A percentile compares a stretch with the other conserved stretches of the same genome.
phyloP scores from a whole-genome alignment of 1,140 invertebrate genomes.

The Saxidomus purpurata region DNA sequence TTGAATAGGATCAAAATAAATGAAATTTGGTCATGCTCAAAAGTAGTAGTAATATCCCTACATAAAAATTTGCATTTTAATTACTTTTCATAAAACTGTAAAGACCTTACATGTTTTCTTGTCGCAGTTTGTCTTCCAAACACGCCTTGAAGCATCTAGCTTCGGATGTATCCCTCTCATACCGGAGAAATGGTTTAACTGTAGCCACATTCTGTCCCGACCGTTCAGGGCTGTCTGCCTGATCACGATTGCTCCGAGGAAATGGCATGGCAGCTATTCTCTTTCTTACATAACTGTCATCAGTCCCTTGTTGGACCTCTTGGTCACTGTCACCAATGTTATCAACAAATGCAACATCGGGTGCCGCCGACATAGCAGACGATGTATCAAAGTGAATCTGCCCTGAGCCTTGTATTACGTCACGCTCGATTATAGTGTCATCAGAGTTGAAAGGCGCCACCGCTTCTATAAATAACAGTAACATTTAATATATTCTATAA shows the following conservation, averaged over 20 bases:
- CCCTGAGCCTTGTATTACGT: not conserved
- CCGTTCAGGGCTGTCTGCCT: not conserved
- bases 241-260: not conserved
- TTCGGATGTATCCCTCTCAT: not conserved
- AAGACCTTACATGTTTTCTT: not conserved
- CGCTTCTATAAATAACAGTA: too few relatives aligned
- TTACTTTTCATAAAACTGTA: too few relatives aligned
- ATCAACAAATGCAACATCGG: too few relatives aligned
- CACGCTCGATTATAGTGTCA: too few relatives aligned
- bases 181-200: not conserved
- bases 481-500: too few relatives aligned
- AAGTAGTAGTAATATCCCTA: too few relatives aligned
- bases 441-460: too few relatives aligned
- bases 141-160: not conserved
- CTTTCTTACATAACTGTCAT: not conserved
- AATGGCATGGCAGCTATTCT: too few relatives aligned
- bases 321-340: not conserved
- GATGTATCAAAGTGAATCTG: not conserved
- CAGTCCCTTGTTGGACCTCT: not conserved
- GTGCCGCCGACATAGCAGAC: too few relatives aligned
- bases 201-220: not conserved
- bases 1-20: too few relatives aligned
- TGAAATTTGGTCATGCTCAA: too few relatives aligned
- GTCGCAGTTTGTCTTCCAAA: not conserved
- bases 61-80: too few relatives aligned